phyloP scores from a whole-genome alignment of 1,140 invertebrate species.

The Hyles euphorbiae region DNA sequence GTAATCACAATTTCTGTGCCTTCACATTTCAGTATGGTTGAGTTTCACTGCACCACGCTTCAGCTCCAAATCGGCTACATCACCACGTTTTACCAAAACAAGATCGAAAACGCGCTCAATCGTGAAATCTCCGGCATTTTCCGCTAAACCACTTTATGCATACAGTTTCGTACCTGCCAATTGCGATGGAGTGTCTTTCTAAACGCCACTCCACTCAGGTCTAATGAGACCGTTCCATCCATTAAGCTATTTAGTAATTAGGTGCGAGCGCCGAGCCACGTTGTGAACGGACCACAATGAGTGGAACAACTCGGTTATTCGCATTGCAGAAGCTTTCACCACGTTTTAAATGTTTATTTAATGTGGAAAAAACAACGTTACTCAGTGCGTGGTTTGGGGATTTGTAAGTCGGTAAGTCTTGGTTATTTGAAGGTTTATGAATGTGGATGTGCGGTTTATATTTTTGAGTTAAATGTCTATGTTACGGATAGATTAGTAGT shows the following conservation, averaged over 20 bases:
- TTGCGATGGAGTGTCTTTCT: constrained; percentile 33
- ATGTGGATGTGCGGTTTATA: background rate
- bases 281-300: constrained; percentile 38
- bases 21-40: too few species aligned
- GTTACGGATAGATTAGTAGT: too few species aligned
- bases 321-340: constrained; percentile 11
- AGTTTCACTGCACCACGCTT: too few species aligned
- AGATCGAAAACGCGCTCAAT: too few species aligned
- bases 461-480: background rate
- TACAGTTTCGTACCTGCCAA: constrained; percentile 15
- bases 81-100: too few species aligned
- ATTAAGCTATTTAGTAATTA: constrained; percentile 62
- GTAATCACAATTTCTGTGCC: too few species aligned
- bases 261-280: constrained; percentile 32
- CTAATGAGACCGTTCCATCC: constrained; percentile 48
- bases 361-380: background rate
- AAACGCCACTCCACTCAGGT: constrained; percentile 34
- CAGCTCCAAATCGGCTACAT: too few species aligned
- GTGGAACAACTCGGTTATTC: constrained; percentile 29
- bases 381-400: too few species aligned
- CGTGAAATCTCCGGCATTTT: too few species aligned
- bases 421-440: background rate
- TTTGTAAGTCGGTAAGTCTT: background rate
- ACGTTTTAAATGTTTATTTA: constrained; percentile 15
- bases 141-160: background rate